Conservation (phyloP, 2,888 invertebrate species). For the Diaprepes abbreviatus region DNA sequence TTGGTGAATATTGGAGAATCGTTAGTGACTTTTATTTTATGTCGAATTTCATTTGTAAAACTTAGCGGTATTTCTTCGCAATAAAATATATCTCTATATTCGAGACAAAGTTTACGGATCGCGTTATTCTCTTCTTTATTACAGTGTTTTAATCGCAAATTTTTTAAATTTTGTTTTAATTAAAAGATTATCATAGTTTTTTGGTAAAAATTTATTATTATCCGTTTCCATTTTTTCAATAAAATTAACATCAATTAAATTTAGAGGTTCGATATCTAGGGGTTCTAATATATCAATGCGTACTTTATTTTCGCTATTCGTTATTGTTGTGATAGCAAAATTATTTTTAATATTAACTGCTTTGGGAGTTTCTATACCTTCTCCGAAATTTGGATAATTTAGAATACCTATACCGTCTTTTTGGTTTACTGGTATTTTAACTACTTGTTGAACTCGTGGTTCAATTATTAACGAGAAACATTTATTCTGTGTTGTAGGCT, state of each 20-base stretch:
- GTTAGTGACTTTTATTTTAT: not conserved
- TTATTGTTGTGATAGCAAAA: not conserved
- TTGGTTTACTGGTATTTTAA: not conserved
- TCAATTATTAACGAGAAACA: not conserved
- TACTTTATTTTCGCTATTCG: not conserved
- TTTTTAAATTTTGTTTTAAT: not conserved
- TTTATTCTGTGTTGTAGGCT: too few species aligned
- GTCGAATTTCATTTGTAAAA: slow-evolving; percentile 1
- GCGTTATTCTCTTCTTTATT: slow-evolving; percentile 8
- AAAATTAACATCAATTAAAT: not conserved
- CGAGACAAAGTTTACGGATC: not conserved
- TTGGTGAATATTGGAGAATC: not conserved
- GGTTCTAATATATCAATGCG: not conserved
- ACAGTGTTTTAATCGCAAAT: not conserved
- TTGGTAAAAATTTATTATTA: too few species aligned
- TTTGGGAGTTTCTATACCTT: not conserved
- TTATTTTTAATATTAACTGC: not conserved
- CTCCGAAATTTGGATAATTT: not conserved
- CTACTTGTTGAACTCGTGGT: not conserved
- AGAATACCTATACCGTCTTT: not conserved
- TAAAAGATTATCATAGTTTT: too few species aligned
- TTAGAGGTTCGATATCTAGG: not conserved
- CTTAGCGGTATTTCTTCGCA: not conserved
- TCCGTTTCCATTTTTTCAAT: slow-evolving; percentile 11
- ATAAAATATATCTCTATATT: slow-evolving; percentile 6